A percentile compares a stretch with the other conserved stretches of the same genome.
Evolutionary conservation across 2,797 vertebrate species (phyloP).

Genomic region (Crenichthys baileyi): DNA sequence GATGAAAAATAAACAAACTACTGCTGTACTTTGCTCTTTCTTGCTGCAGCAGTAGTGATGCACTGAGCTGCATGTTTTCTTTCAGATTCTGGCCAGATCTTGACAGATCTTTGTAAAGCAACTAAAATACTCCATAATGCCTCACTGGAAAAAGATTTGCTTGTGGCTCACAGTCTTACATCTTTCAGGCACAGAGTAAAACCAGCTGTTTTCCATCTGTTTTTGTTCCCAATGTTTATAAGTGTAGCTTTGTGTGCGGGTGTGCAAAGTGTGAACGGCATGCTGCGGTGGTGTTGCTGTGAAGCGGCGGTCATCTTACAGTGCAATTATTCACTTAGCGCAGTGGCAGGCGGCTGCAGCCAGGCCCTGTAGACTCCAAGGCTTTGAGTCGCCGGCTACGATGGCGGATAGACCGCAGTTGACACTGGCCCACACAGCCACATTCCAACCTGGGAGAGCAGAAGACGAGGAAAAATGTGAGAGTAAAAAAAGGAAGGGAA

Average conservation of each 20-base stretch:
- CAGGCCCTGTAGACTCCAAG: constrained; percentile 71
- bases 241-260: constrained; percentile 32
- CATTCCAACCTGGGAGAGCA: constrained; percentile 61
- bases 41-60: not conserved
- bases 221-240: constrained; percentile 40
- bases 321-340: constrained; percentile 80
- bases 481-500: not conserved
- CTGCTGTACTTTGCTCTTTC: not conserved
- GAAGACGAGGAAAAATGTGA: constrained; percentile 3
- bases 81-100: constrained; percentile 17
- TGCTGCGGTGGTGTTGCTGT: constrained; percentile 53
- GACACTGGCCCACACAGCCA: constrained; percentile 69
- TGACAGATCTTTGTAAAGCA: constrained; percentile 22
- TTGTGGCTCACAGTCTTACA: constrained; percentile 1
- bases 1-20: not conserved
- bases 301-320: constrained; percentile 70
- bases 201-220: constrained; percentile 58
- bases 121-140: constrained; percentile 13
- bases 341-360: constrained; percentile 60
- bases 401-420: constrained; percentile 72
- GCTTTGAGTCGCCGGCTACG: constrained; percentile 52
- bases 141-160: constrained; percentile 12
- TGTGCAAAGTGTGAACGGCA: constrained; percentile 42
- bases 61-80: constrained; percentile 9
- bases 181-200: constrained; percentile 39